These are phyloP conservation scores for Chaenocephalus aceratus DNA, from an alignment of 2,113 vertebrate genomes.

Conservation along the genomic window DNA sequence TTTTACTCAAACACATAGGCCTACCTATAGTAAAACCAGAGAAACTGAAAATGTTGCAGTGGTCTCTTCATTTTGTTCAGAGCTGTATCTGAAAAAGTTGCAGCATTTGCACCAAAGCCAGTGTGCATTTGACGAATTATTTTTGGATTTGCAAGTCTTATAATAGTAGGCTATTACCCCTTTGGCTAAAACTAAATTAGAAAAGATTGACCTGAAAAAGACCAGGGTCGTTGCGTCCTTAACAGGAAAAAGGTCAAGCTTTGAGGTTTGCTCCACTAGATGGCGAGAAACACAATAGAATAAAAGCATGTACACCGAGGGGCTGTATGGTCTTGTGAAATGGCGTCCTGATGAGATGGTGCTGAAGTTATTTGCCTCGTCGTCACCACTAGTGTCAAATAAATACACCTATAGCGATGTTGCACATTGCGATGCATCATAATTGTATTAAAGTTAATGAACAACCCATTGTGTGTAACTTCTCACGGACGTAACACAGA, in stretches of 20 bases:
- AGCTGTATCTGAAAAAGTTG: background rate
- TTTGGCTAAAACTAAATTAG: background rate
- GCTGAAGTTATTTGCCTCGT: slow-evolving; percentile 63
- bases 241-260: background rate
- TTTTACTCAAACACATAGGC: no score
- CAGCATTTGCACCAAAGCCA: background rate
- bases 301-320: background rate
- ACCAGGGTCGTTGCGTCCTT: slow-evolving; percentile 5
- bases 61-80: no score
- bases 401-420: slow-evolving; percentile 1
- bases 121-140: background rate
- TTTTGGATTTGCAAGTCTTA: background rate
- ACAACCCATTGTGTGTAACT: background rate
- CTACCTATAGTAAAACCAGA: no score
- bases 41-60: no score
- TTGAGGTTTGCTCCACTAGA: slow-evolving; percentile 66
- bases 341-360: slow-evolving; percentile 78
- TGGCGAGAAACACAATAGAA: slow-evolving; percentile 62
- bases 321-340: slow-evolving; percentile 65
- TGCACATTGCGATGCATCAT: background rate
- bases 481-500: no score
- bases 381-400: slow-evolving; percentile 45
- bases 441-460: background rate
- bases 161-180: background rate
- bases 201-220: background rate